These are phyloP conservation scores for Esox masquinongy DNA, from an alignment of 2,797 vertebrate species.

Conservation along the genomic window DNA sequence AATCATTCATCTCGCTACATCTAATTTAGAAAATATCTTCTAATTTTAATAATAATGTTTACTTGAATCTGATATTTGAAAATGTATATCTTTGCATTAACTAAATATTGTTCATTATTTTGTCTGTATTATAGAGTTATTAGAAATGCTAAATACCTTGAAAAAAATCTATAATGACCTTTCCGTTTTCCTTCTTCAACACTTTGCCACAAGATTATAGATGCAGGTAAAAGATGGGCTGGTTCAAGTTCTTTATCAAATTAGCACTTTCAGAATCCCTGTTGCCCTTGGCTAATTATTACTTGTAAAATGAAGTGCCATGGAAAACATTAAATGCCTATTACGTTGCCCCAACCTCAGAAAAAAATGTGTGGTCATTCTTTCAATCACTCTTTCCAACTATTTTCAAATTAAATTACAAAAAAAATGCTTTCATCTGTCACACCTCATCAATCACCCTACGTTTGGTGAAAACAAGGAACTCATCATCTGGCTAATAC, in stretches of 20 bases:
- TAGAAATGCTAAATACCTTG: too few relatives aligned
- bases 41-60: conserved; percentile 24
- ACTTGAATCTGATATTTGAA: conserved; percentile 20
- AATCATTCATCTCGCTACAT: background rate
- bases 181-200: conserved; percentile 8
- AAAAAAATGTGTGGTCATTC: conserved; percentile 67
- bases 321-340: conserved; percentile 55
- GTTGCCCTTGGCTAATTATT: conserved; percentile 44
- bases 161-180: too few relatives aligned
- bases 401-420: conserved; percentile 78
- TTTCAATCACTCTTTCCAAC: conserved; percentile 63
- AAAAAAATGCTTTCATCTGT: conserved; percentile 75
- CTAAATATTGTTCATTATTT: background rate
- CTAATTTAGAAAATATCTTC: conserved; percentile 8
- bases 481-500: too few relatives aligned
- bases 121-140: background rate
- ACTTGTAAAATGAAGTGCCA: conserved; percentile 53
- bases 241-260: too few relatives aligned
- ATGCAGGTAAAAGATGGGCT: conserved; percentile 17
- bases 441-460: conserved; percentile 70
- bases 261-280: background rate
- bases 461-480: too few relatives aligned
- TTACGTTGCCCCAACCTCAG: conserved; percentile 47
- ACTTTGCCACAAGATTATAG: conserved; percentile 10
- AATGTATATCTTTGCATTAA: conserved; percentile 11